Base-by-base conservation (phyloP, 2,113 vertebrate species). In the Felis chaus region DNA sequence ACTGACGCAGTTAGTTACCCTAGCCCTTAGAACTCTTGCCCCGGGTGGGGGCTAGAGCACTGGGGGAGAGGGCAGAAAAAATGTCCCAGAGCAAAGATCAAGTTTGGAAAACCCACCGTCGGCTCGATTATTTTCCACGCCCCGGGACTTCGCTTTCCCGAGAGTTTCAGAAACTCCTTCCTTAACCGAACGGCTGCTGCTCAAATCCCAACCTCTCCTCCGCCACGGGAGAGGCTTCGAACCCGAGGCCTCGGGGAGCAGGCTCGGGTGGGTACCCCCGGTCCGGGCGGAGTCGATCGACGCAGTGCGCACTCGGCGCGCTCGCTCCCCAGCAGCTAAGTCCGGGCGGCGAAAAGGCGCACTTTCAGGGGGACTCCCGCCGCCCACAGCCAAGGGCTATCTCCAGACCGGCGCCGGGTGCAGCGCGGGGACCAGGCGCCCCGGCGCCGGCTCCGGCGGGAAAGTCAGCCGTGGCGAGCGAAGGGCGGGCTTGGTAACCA, bases 151-250 rank as follows among this genome's bases (percentile, higher is more conserved):
- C 0, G 33, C 73, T 83, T 86, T 18, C n/a, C 39, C 5, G 7
- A 78, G 94, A 96, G 69, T 97, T 96, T 86, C 55, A 36, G 69
- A 74, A 96, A 97, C 87, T 97, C 83, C 27, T 90, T 82, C 61
- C 78, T 57, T 63, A 61, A 36, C 69, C 7, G 6, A 85, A 57
- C 36, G 39, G 83, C 90, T 31, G 74, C 16, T 2, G 10, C 81
- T 39, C 55, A 41, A 57, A 84, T 61, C 69, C 84, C 90, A 33
- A 53, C 36, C n/a, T 83, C 68, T 31, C 6, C 57, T 80, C 0
- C 10, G 69, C 71, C 61, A 0, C 57, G 3, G 41, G 9, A 15
- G 63, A 65, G 45, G 94, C 65, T 90, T 96, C 63, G 95, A 96
- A 94, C 96, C 80, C 5, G 14, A 81, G 81, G 76, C 88, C 71